Evolutionary conservation across 2,888 invertebrate genomes (phyloP).

Genomic region (Microplitis deprimator): DNA sequence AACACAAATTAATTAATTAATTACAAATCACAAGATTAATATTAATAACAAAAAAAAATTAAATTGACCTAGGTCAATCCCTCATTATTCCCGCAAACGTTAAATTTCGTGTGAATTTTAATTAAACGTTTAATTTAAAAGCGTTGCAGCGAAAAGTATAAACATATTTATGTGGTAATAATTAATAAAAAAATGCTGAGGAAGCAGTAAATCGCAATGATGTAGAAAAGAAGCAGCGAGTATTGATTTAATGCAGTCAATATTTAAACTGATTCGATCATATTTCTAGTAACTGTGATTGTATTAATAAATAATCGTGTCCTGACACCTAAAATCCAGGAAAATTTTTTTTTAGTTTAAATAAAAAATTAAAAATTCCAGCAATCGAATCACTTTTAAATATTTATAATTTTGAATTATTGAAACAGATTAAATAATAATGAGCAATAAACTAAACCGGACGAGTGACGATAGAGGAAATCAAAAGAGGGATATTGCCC

Average conservation of each 20-base stretch:
- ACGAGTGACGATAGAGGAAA: slow-evolving; percentile 44
- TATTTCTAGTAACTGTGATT: no score
- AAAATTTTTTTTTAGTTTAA: no score
- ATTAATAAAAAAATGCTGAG: not conserved
- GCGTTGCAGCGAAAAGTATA: not conserved
- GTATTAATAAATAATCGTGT: no score
- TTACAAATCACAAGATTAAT: not conserved
- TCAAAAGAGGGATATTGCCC: slow-evolving; percentile 44
- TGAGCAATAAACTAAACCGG: slow-evolving; percentile 11
- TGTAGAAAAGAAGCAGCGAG: slow-evolving; percentile 27
- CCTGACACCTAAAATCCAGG: no score
- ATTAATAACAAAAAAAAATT: not conserved
- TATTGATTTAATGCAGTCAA: slow-evolving; percentile 1
- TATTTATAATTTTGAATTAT: no score
- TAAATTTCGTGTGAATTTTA: not conserved
- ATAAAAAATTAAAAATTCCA: no score
- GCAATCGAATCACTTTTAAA: no score
- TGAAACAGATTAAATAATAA: not conserved
- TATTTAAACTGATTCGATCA: not conserved
- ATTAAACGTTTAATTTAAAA: not conserved
- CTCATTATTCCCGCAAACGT: not conserved
- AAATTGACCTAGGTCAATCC: not conserved
- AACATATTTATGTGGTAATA: slow-evolving; percentile 3
- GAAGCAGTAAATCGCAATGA: not conserved
- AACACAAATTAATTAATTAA: slow-evolving; percentile 19